Evolutionary conservation across 2,113 vertebrate species (phyloP).

Genomic region (Recurvirostra avosetta): DNA sequence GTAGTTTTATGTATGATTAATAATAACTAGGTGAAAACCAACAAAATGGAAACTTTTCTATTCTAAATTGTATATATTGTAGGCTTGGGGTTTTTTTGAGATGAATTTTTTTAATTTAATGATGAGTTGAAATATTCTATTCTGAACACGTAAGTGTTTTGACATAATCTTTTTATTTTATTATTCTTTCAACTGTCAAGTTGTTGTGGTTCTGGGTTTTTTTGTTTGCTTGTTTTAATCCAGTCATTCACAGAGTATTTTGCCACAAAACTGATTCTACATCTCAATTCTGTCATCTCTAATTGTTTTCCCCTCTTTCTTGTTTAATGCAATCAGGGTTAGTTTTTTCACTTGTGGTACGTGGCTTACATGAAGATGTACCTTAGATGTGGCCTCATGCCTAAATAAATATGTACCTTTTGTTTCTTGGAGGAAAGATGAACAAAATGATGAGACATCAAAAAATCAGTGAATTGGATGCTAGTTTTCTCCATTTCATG

Average conservation of each 20-base stretch:
- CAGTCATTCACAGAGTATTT: fast-evolving
- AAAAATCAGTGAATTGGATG: neutral
- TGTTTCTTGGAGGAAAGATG: neutral
- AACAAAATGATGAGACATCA: neutral
- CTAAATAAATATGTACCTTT: neutral
- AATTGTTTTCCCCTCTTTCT: neutral
- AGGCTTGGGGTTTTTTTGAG: neutral
- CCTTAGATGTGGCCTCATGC: neutral
- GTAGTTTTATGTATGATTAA: neutral
- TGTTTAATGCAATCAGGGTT: neutral
- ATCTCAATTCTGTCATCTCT: neutral
- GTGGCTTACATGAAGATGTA: neutral
- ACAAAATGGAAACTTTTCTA: fast-evolving
- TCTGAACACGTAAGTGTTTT: neutral
- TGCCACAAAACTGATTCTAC: neutral
- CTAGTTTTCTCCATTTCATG: neutral
- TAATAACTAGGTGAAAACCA: neutral
- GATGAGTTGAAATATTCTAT: neutral
- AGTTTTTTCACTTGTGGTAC: neutral
- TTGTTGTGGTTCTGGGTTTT: neutral
- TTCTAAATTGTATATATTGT: neutral
- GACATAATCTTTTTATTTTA: fast-evolving
- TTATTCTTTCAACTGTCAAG: neutral
- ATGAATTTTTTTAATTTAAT: neutral
- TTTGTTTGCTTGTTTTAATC: neutral